Evolutionary conservation across 2,888 invertebrate genomes (phyloP).

Genomic region (Linyphia triangularis): DNA sequence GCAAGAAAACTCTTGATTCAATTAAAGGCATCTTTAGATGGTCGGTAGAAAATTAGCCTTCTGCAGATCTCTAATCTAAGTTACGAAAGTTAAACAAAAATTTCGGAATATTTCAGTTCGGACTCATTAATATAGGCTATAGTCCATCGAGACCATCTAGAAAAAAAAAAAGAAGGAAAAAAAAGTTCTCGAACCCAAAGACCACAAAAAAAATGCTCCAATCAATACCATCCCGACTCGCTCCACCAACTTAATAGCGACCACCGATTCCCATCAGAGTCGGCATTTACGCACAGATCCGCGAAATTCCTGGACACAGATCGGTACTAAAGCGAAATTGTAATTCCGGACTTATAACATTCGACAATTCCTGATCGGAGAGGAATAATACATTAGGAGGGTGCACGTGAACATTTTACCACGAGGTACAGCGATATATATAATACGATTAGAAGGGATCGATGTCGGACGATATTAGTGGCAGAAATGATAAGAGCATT

Average conservation of each 20-base stretch:
- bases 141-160: too few species aligned
- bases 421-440: not conserved
- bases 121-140: too few species aligned
- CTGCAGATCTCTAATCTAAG: too few species aligned
- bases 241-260: too few species aligned
- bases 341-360: constrained; percentile 32
- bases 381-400: constrained; percentile 2
- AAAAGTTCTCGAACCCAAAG: too few species aligned
- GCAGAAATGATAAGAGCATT: constrained; percentile 18
- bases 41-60: too few species aligned
- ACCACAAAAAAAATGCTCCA: not conserved
- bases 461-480: not conserved
- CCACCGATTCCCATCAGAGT: not conserved
- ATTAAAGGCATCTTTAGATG: too few species aligned
- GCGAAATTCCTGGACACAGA: constrained; percentile 26
- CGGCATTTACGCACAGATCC: not conserved
- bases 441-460: constrained; percentile 28
- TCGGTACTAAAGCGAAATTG: constrained; percentile 42
- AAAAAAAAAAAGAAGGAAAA: too few species aligned
- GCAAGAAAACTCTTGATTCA: too few species aligned
- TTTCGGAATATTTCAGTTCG: too few species aligned
- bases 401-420: not conserved
- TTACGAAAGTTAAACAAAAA: too few species aligned
- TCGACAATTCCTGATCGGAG: not conserved
- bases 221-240: not conserved